A percentile compares a stretch with the other conserved stretches of the same genome.
Evolutionary conservation across 2,113 vertebrate species (phyloP).

Genomic region (Bucco capensis): DNA sequence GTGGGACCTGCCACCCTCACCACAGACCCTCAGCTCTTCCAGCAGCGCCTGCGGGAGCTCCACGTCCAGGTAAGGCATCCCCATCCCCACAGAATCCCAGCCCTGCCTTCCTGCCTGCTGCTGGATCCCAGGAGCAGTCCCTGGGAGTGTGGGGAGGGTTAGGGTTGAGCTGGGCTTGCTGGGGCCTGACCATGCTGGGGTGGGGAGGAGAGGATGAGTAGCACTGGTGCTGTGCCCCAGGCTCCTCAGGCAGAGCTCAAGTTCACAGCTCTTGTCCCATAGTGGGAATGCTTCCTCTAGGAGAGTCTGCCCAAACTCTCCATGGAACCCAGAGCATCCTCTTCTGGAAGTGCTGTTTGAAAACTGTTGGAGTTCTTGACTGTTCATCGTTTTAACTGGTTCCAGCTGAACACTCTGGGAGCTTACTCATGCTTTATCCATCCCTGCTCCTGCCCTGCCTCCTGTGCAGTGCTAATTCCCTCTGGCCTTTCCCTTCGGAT

Average conservation of each 20-base stretch:
- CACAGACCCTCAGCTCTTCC: slow-evolving; percentile 83
- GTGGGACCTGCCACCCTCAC: slow-evolving; percentile 90
- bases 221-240: fast-evolving
- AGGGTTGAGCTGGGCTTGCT: neutral
- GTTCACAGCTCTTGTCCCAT: neutral
- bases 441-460: neutral
- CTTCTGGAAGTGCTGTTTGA: neutral
- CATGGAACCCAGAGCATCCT: neutral
- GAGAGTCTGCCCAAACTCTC: neutral
- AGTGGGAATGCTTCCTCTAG: neutral
- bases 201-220: neutral
- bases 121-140: fast-evolving
- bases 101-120: fast-evolving
- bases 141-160: fast-evolving
- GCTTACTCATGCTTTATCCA: neutral
- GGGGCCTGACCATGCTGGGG: neutral
- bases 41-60: slow-evolving; percentile 85
- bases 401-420: neutral
- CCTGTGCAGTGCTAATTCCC: neutral
- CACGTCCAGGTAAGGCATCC: slow-evolving; percentile 83
- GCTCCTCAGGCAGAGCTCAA: neutral
- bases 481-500: neutral
- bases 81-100: neutral
- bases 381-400: fast-evolving
- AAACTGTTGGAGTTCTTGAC: neutral